Conservation (phyloP, 2,797 vertebrate species). For the Lophotriccus pileatus region DNA sequence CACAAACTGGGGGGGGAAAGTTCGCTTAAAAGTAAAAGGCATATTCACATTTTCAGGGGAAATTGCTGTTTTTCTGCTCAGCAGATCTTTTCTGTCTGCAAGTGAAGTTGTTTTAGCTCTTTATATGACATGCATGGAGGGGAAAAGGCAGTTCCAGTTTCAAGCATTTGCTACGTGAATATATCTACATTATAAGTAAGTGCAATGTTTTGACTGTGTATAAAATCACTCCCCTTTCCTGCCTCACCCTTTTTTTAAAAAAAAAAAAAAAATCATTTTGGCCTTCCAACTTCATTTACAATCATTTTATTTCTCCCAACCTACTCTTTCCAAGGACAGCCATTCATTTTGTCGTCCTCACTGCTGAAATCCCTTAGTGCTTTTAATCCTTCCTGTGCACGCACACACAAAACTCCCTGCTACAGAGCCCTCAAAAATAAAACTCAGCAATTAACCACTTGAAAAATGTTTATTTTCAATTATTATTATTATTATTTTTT, state of each 20-base stretch:
- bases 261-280: neutral
- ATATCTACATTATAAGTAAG: neutral
- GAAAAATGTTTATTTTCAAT: neutral
- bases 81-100: fast-evolving
- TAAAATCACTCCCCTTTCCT: neutral
- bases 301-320: neutral
- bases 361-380: neutral
- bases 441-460: neutral
- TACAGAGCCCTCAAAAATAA: neutral
- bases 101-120: neutral
- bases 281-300: neutral
- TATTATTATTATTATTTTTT: neutral
- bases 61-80: neutral
- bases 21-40: neutral
- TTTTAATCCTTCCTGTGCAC: neutral
- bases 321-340: neutral
- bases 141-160: neutral
- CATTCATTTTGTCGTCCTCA: neutral
- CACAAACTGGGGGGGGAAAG: fast-evolving
- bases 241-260: neutral
- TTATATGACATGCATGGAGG: fast-evolving
- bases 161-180: neutral
- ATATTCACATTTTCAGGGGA: neutral
- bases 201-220: neutral
- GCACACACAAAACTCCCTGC: fast-evolving